Base-by-base conservation (phyloP, 1,140 invertebrate genomes). In the Aricia agestis region DNA sequence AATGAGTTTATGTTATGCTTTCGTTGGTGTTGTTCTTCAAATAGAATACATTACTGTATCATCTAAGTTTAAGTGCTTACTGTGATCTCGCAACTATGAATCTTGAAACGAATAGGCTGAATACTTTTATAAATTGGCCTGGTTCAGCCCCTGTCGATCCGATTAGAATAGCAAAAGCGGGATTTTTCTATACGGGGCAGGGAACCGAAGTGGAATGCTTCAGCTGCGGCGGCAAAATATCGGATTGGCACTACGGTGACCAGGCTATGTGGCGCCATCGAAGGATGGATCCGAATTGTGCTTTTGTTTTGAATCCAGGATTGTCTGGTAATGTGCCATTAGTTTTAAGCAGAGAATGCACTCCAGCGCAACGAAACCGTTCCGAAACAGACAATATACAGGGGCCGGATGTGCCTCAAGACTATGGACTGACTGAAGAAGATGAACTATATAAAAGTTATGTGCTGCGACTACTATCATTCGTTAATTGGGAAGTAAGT, bases 101-200 rank as follows among this genome's bases (percentile, higher is more conserved):
- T 89, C 78, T 92, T 71, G 96, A 95, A 92, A 93, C 92, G 74
- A 95, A 93, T 84, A 93, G 94, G 78, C 88, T 96, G 61, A 90
- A 90, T 81, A 96, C 94, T 42, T 97, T 96, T 84, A 75, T 73
- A 17, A 92, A 92, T 76, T 97, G 97, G 97, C 96, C 95, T 63
- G 74, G 87, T 18, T 93, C 94, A 82, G 94, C 94, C 19, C 89
- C 93, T 41, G 93, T 97, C 1, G 93, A 93, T 81, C 87, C 94
- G 15, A 81, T 89, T 52, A 92, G 94, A 80, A 93, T 98, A 76
- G 96, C 96, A 2, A 94, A 94, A 83, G 96, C 95, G 59, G 97
- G 97, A 11, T 98, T 98, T 91, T 97, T 94, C 82, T 97, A 95
- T 66, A 95, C 94, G 1, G 95, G 95, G 17, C 86, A 90, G 73